Evolutionary conservation across 2,888 invertebrate genomes (phyloP), one percentile per base, ranked within the genome.

Genomic region (Orchesella flavescens): DNA sequence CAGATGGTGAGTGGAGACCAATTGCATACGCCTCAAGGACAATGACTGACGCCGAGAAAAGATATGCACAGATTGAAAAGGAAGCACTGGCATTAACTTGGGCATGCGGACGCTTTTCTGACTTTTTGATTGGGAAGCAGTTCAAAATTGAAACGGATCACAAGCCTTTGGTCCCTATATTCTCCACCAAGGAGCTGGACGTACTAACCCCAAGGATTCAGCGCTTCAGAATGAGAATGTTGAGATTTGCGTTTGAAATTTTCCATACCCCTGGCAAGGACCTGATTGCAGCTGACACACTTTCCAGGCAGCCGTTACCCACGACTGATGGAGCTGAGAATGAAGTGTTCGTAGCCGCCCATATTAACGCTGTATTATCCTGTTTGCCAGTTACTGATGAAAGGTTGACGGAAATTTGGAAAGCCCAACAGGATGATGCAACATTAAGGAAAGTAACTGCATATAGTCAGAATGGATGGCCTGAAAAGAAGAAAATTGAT

Each of bases 21-120:
- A 89, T 90, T 10, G 89, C 89, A 2, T 90, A 89, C 84, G 89
- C 89, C 0, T 90, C 89, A 1, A 86, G 89, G 84, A 87, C 89
- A n/a, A 75, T 90, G 24, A 88, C 87, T 55, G 82, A 77, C 1
- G 85, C 89, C 2, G 90, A 90, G 83, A 86, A 84, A 21, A 78
- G 88, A 21, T 90, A 90, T 77, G 89, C 89, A 0, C 89, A 90
- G 83, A 90, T 90, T 13, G 90, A 90, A 82, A 90, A 90, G 84
- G 90, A 90, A 86, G 89, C 89, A 0, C 81, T 90, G 10, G 90
- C 89, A 10, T 76, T 90, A 0, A 88, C 88, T 0, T 89, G 88
- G 87, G 89, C 89, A 4, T 87, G 88, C 10, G 89, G 90, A 74
- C 87, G 88, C 76, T 89, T 90, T 74, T 75, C 87, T 65, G 88